Percentiles rank a stretch among this genome's conserved stretches.
Conservation (phyloP, 1,140 invertebrate genomes). For the Wiebesia pumilae region DNA sequence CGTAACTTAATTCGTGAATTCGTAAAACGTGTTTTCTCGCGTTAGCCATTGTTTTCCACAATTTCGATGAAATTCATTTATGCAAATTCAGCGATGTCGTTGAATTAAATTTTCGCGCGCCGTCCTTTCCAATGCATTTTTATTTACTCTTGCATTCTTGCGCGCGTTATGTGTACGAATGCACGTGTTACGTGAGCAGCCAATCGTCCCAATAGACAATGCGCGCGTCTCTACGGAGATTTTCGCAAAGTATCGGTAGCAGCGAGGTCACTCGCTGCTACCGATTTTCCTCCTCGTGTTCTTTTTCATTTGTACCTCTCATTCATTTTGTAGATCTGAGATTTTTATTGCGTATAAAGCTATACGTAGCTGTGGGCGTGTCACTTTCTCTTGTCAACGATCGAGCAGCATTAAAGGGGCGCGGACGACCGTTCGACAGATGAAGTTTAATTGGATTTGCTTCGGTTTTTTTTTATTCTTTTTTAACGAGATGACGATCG, state of each 20-base stretch:
- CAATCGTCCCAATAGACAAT: no score
- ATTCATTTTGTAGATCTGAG: neutral
- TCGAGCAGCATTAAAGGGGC: neutral
- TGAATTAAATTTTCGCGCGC: no score
- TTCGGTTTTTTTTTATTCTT: neutral
- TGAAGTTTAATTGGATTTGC: slow-evolving; percentile 45
- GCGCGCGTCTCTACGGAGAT: no score
- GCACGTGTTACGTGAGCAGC: no score
- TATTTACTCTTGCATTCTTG: neutral
- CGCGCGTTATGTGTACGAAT: neutral
- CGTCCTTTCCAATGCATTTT: neutral
- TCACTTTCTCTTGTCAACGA: slow-evolving; percentile 17
- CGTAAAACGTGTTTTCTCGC: no score
- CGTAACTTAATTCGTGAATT: no score
- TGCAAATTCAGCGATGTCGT: no score
- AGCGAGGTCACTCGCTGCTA: no score
- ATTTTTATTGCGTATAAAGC: slow-evolving; percentile 11
- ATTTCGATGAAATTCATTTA: no score
- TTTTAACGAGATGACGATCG: neutral
- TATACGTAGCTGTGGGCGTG: neutral
- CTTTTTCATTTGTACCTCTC: neutral
- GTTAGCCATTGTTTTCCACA: no score
- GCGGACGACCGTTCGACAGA: neutral
- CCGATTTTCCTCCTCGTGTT: neutral
- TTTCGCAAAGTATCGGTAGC: no score